These are phyloP conservation scores for Oikopleura dioica DNA, from an alignment of 23 tunicate species.

Conservation along the genomic window DNA sequence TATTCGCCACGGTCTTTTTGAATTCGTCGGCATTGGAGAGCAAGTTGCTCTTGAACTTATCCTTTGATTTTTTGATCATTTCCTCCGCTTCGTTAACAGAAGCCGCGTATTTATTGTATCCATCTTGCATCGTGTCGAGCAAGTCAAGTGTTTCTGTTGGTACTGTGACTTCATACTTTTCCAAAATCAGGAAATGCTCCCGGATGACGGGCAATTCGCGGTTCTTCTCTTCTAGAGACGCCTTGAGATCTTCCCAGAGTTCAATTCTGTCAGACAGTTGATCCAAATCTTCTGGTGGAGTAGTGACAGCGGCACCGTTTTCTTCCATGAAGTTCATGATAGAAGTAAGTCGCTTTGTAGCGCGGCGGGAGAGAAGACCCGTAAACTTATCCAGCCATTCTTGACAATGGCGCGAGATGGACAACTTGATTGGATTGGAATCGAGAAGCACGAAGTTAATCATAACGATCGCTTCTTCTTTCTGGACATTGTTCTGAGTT, in stretches of 20 bases:
- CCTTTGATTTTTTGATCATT: constrained; percentile 66
- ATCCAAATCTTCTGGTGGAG: constrained; percentile 42
- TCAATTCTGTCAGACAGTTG: constrained; percentile 45
- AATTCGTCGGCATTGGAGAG: constrained; percentile 80
- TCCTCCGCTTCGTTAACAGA: constrained; percentile 48
- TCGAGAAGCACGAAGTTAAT: constrained; percentile 75
- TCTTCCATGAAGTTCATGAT: constrained; percentile 37
- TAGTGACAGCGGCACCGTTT: constrained; percentile 47
- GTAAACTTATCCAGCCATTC: constrained; percentile 97
- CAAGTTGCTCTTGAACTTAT: constrained; percentile 64
- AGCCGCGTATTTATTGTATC: constrained; percentile 58
- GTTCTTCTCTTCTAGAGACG: constrained; percentile 33
- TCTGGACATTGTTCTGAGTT: constrained; percentile 85
- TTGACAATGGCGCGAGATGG: constrained; percentile 55
- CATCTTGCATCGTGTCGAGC: constrained; percentile 38
- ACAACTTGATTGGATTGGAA: constrained; percentile 64
- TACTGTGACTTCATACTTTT: constrained; percentile 54
- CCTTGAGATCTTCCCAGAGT: constrained; percentile 50
- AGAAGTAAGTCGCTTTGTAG: constrained; percentile 36
- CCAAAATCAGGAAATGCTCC: constrained; percentile 75
- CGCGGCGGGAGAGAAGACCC: constrained; percentile 58
- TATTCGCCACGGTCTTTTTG: constrained; percentile 40
- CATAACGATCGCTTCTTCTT: constrained; percentile 63
- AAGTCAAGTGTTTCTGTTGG: constrained; percentile 8
- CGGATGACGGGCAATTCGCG: constrained; percentile 47